Conservation (phyloP, 2,888 invertebrate species). For the Corythucha ciliata region DNA sequence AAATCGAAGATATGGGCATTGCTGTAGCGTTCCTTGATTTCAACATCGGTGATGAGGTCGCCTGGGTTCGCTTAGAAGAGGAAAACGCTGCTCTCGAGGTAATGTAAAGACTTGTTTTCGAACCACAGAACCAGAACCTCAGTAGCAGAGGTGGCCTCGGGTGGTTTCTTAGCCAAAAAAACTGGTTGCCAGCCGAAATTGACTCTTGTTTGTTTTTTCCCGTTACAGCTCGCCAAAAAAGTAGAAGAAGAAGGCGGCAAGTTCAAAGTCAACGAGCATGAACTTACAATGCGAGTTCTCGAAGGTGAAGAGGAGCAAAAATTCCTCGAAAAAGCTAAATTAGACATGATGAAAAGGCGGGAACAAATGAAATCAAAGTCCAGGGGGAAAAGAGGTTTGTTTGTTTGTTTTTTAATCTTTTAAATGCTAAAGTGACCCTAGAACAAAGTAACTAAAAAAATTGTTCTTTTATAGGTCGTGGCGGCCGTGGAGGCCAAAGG, state of each 20-base stretch:
- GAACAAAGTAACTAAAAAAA: no score
- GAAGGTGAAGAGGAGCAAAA: constrained; percentile 64
- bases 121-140: neutral
- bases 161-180: neutral
- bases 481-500: no score
- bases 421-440: no score
- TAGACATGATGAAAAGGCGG: constrained; percentile 36
- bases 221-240: constrained; percentile 29
- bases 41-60: constrained; percentile 61
- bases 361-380: no score
- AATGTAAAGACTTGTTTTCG: constrained; percentile 40
- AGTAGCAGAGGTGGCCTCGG: neutral
- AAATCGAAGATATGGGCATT: constrained; percentile 50
- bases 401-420: no score
- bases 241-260: constrained; percentile 38
- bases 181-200: neutral
- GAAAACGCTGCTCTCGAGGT: constrained; percentile 60
- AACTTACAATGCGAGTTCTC: constrained; percentile 49
- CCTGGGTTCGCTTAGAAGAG: constrained; percentile 59
- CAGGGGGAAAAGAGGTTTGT: no score
- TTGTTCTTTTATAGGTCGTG: no score
- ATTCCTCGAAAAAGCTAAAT: constrained; percentile 53
- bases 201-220: neutral
- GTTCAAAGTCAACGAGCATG: constrained; percentile 43
- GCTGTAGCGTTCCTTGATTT: constrained; percentile 68